A percentile compares a stretch with the other conserved stretches of the same genome.
These are phyloP conservation scores for Andrena hattorfiana DNA, from an alignment of 2,888 invertebrate species.

Conservation along the genomic window DNA sequence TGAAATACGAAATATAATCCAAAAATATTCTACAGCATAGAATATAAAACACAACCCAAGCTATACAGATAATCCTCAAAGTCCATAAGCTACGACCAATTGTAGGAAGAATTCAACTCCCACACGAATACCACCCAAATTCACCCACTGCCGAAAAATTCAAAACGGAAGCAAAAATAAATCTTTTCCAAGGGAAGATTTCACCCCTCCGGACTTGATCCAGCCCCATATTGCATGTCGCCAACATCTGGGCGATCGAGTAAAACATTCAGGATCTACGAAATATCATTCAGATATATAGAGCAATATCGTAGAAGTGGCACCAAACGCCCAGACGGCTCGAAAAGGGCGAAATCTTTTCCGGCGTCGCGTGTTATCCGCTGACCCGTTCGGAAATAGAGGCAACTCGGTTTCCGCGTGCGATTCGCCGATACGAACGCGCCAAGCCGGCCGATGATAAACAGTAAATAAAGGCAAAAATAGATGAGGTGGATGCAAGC, in stretches of 20 bases:
- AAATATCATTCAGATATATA: background rate
- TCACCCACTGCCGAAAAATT: no score
- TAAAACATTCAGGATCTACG: background rate
- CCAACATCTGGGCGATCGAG: background rate
- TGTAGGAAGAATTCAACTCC: no score
- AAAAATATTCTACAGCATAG: no score
- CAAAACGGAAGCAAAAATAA: no score
- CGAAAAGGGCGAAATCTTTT: slow-evolving; percentile 1
- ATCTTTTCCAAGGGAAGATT: background rate
- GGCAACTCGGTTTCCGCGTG: slow-evolving; percentile 40
- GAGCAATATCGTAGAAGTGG: background rate
- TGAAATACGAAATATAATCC: no score
- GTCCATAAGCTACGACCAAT: no score
- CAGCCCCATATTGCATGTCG: background rate
- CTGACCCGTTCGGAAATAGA: slow-evolving; percentile 50
- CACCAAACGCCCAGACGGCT: background rate
- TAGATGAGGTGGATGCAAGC: slow-evolving; percentile 7
- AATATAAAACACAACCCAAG: no score
- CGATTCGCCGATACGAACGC: slow-evolving; percentile 53
- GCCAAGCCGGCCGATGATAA: slow-evolving; percentile 51
- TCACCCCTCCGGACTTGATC: background rate
- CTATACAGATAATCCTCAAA: no score
- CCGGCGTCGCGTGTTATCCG: background rate
- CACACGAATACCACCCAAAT: no score
- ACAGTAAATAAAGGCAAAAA: slow-evolving; percentile 47